Conservation (phyloP, 2,113 vertebrate species). For the Oophaga pumilio region DNA sequence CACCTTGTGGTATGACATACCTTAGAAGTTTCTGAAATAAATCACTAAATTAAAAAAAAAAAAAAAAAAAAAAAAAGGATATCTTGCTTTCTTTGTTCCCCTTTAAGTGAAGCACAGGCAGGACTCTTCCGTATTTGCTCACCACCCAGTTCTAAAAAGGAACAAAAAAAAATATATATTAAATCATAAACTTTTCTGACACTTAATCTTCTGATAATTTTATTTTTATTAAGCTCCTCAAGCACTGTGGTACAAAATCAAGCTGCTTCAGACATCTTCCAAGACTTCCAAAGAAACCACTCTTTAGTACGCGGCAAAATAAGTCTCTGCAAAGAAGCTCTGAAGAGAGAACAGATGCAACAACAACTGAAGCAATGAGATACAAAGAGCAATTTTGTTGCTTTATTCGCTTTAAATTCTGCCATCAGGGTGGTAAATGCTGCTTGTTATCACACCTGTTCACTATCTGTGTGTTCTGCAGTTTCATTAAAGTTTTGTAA, state of each 20-base stretch:
- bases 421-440: not conserved
- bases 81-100: constrained; percentile 78
- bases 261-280: not conserved
- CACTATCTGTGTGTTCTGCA: not conserved
- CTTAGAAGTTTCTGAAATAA: not conserved
- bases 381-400: not conserved
- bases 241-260: not conserved
- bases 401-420: not conserved
- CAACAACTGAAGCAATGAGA: not conserved
- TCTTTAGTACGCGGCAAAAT: not conserved
- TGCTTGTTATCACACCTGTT: not conserved
- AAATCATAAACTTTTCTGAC: not conserved
- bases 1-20: not conserved
- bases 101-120: constrained; percentile 87
- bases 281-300: not conserved
- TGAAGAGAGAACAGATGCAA: not conserved
- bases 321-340: not conserved
- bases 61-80: constrained; percentile 74
- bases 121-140: constrained; percentile 93
- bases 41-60: not conserved
- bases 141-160: constrained; percentile 91
- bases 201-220: not conserved
- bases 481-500: not conserved
- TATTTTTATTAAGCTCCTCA: not conserved
- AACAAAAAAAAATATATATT: not conserved